Evolutionary conservation across 2,888 invertebrate genomes (phyloP).

Genomic region (Neocrepidodera transversa): DNA sequence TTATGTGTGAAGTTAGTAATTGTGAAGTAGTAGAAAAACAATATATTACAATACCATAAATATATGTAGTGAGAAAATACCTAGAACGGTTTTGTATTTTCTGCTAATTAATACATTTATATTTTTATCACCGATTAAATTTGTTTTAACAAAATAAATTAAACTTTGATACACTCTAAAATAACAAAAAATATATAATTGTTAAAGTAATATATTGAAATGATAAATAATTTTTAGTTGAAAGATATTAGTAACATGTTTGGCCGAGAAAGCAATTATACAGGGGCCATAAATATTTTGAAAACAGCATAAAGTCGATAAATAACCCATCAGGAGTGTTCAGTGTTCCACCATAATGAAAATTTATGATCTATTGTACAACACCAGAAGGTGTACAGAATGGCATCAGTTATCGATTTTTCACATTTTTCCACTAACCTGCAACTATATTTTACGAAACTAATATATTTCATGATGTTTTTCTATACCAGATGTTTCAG

Average conservation of each 20-base stretch:
- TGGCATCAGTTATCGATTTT: slow-evolving; percentile 24
- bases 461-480: slow-evolving; percentile 1
- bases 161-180: too few relatives aligned
- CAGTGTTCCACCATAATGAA: slow-evolving; percentile 29
- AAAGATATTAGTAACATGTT: slow-evolving; percentile 32
- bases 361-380: slow-evolving; percentile 29
- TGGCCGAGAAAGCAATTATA: slow-evolving; percentile 34
- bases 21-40: too few relatives aligned
- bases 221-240: slow-evolving; percentile 31
- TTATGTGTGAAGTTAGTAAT: too few relatives aligned
- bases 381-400: slow-evolving; percentile 27
- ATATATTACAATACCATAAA: too few relatives aligned
- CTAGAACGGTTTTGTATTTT: too few relatives aligned
- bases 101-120: too few relatives aligned
- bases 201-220: too few relatives aligned
- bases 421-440: slow-evolving; percentile 1
- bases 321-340: slow-evolving; percentile 32
- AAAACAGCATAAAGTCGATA: slow-evolving; percentile 35
- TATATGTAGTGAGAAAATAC: too few relatives aligned
- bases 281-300: slow-evolving; percentile 33
- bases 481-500: background rate
- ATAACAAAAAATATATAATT: too few relatives aligned
- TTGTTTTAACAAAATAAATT: too few relatives aligned
- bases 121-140: too few relatives aligned
- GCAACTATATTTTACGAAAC: slow-evolving; percentile 13